phyloP scores from a whole-genome alignment of 2,797 vertebrate genomes.

The Menidia menidia region DNA sequence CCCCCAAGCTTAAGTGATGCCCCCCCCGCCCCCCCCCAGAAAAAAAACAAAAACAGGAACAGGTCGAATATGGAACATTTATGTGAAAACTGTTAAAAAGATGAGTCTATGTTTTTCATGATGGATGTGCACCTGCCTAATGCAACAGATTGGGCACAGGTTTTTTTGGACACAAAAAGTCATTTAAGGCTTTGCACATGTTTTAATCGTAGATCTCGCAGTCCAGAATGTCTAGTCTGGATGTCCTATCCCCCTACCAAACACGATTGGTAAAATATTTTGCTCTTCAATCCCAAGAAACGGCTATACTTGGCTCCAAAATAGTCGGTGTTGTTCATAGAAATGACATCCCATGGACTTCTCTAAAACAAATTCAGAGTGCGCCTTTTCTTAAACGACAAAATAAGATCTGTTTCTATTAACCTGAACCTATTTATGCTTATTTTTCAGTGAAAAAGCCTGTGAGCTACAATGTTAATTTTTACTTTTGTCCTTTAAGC shows the following conservation, averaged over 20 bases:
- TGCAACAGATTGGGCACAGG: not conserved
- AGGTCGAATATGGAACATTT: not conserved
- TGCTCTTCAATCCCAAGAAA: not conserved
- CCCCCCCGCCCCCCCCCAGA: too few relatives aligned
- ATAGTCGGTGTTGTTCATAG: not conserved
- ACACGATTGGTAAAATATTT: not conserved
- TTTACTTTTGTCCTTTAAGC: slow-evolving; percentile 5
- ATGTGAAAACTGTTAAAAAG: slow-evolving; percentile 3
- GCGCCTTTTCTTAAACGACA: not conserved
- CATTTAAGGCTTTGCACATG: not conserved
- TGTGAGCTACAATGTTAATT: not conserved
- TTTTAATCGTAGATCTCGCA: not conserved
- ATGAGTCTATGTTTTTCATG: not conserved
- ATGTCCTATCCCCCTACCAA: not conserved
- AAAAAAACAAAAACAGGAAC: not conserved
- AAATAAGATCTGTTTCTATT: not conserved
- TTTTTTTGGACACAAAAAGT: not conserved
- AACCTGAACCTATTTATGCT: not conserved
- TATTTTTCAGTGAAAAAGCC: slow-evolving; percentile 10
- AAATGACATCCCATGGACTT: not conserved
- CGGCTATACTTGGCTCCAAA: not conserved
- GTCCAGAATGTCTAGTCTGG: not conserved
- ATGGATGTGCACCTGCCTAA: not conserved
- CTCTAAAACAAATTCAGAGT: not conserved
- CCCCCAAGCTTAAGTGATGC: too few relatives aligned